Evolutionary conservation across 2,797 vertebrate species (phyloP).

Genomic region (Malurus splendens): DNA sequence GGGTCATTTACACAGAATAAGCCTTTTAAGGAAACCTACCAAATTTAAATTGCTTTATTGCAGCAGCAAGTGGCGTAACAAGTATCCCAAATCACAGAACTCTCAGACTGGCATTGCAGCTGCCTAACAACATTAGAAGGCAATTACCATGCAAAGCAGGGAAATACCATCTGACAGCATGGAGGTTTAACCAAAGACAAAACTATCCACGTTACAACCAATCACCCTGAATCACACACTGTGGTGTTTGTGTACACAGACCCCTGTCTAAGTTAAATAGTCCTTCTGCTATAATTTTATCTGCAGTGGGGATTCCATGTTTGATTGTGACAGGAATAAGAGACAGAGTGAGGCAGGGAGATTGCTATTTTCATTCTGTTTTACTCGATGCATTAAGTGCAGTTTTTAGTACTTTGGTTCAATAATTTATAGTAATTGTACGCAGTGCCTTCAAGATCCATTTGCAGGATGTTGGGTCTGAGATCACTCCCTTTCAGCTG

Average conservation of each 20-base stretch:
- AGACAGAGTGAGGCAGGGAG: neutral
- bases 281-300: neutral
- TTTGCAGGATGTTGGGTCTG: neutral
- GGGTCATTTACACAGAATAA: neutral
- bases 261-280: neutral
- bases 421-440: neutral
- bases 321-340: neutral
- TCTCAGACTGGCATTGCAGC: neutral
- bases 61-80: neutral
- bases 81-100: neutral
- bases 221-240: neutral
- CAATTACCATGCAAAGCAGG: neutral
- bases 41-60: neutral
- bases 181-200: neutral
- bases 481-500: neutral
- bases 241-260: fast-evolving
- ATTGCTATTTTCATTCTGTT: neutral
- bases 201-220: fast-evolving
- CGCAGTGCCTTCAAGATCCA: neutral
- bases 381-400: neutral
- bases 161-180: neutral
- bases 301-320: neutral
- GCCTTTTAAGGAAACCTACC: neutral
- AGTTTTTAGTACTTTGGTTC: neutral
- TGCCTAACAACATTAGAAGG: neutral